Evolutionary conservation across 2,113 vertebrate species (phyloP).

Genomic region (Chloropsis hardwickii): DNA sequence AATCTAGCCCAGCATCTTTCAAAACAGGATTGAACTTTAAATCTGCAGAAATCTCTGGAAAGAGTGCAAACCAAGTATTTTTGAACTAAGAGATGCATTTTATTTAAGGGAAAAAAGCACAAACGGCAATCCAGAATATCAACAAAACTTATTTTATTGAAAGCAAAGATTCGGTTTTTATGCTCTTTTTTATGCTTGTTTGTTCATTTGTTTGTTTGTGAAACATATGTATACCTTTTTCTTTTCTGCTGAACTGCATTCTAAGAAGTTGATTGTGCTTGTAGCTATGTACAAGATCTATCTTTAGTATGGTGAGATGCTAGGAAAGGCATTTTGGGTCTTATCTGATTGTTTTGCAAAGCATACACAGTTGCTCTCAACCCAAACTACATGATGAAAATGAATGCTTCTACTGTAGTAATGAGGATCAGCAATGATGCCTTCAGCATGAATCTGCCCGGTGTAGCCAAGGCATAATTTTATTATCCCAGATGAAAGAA

Average conservation of each 20-base stretch:
- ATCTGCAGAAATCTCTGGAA: not conserved
- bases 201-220: not conserved
- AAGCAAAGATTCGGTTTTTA: not conserved
- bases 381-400: not conserved
- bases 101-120: not conserved
- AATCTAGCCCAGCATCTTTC: not conserved
- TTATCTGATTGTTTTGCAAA: conserved; percentile 15
- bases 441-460: not conserved
- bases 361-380: not conserved
- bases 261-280: not conserved
- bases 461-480: conserved; percentile 46
- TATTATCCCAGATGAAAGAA: conserved; percentile 52
- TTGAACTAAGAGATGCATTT: not conserved
- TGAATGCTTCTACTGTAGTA: not conserved
- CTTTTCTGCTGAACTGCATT: not conserved
- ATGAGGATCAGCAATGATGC: not conserved
- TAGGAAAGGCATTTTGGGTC: not conserved
- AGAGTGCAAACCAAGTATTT: not conserved
- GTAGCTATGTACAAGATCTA: not conserved
- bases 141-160: not conserved
- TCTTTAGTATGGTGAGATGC: not conserved
- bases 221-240: not conserved
- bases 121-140: not conserved
- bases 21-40: not conserved
- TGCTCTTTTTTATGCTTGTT: not conserved